Evolutionary conservation across 2,113 vertebrate genomes (phyloP), one percentile per base, ranked within the genome.

Genomic region (Gymnocephalus cernua): DNA sequence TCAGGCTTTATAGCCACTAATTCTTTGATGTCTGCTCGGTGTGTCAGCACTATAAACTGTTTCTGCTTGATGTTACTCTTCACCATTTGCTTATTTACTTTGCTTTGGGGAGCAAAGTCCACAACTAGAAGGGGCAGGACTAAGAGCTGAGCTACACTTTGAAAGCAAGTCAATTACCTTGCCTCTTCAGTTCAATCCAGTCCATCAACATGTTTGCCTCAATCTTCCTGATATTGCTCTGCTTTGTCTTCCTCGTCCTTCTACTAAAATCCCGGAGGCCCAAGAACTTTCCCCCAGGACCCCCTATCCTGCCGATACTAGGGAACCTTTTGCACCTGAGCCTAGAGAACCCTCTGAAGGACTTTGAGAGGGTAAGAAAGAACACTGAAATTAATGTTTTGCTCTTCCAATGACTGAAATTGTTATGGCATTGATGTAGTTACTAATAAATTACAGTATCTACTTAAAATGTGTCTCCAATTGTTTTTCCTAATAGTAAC

Each of bases 231-330:
- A 57, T 95, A 2, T 86, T 69, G 19, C 15, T 93, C 44, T 84
- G 84, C 4, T 0, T 94, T 23, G 77, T 83, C 68, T 76, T 92
- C n/a, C 2, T 95, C 44, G 29, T 91, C 27, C 7, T 92, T 71
- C 80, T 45, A 64, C 3, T 85, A 54, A 85, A 76, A 91, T 79
- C 0, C 84, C 89, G 85, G 78, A 92, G 90, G 59, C 91, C 90
- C 63, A 87, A 91, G 81, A 95, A 94, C 90, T 94, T 95, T 53
- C 95, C 95, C 8, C 94, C 95, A 0, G 94, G 95, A 48, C 94
- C 95, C 6, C 23, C 53, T 0, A 18, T 66, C 0, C 12, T 94
- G 16, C 95, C 94, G 0, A 1, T 95, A 41, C 68, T 95, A 45
- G 94, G 95, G 18, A 95, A 91, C 70, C 67, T 95, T 35, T 75